Conservation (phyloP, 1,140 invertebrate genomes). For the Theocolax elegans region DNA sequence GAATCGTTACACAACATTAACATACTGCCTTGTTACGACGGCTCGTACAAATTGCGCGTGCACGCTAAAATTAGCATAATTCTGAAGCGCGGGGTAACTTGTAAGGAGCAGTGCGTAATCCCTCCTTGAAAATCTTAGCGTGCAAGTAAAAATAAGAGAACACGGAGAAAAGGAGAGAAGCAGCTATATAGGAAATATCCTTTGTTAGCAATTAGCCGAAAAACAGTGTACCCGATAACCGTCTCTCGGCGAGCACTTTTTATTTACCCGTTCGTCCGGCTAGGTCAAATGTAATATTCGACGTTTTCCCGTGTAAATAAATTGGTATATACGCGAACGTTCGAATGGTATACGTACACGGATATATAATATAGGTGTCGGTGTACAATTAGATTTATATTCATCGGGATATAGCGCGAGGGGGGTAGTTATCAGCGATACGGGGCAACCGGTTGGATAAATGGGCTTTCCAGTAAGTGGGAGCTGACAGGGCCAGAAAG, state of each 20-base stretch:
- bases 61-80: conserved; percentile 16
- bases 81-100: not conserved
- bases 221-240: too few relatives aligned
- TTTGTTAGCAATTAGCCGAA: too few relatives aligned
- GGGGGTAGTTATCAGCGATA: conserved; percentile 46
- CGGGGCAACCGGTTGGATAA: conserved; percentile 46
- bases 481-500: conserved; percentile 41
- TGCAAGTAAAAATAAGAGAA: not conserved
- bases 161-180: too few relatives aligned
- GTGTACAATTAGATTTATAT: conserved; percentile 55
- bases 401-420: conserved; percentile 43
- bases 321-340: too few relatives aligned
- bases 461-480: conserved; percentile 47
- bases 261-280: too few relatives aligned
- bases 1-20: not conserved
- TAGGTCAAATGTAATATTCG: too few relatives aligned
- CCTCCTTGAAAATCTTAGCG: not conserved
- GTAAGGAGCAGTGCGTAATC: not conserved
- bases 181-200: too few relatives aligned
- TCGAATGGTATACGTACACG: not conserved
- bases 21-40: not conserved
- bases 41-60: not conserved
- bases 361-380: not conserved
- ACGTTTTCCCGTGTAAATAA: too few relatives aligned
- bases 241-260: too few relatives aligned